Conservation (phyloP, 2,113 vertebrate species). For the Gasterosteus nipponicus region DNA sequence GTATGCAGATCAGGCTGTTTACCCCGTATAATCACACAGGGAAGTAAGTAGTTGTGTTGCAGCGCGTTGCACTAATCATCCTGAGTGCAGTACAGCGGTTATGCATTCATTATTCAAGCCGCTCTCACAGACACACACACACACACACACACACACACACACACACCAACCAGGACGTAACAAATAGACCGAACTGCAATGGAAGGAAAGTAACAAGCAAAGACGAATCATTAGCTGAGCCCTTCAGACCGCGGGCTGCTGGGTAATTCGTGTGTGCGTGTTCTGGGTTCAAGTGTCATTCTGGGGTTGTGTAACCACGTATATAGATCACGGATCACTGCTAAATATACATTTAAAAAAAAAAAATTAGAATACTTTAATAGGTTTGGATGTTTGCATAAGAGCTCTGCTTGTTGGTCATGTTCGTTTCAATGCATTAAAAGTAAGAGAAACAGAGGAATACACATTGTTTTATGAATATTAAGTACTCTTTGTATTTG, state of each 20-base stretch:
- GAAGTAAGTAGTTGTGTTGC: constrained; percentile 55
- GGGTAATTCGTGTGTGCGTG: background rate
- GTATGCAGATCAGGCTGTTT: constrained; percentile 63
- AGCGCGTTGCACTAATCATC: constrained; percentile 59
- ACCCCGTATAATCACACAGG: constrained; percentile 47
- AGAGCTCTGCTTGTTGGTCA: background rate
- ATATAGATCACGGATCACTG: background rate
- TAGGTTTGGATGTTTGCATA: background rate
- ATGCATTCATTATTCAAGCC: constrained; percentile 58
- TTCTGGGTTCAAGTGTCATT: background rate
- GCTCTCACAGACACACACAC: constrained; percentile 14
- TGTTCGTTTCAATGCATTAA: background rate
- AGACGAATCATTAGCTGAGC: constrained; percentile 23
- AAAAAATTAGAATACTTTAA: background rate
- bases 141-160: constrained; percentile 25
- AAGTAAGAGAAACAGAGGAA: background rate
- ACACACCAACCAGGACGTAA: constrained; percentile 36
- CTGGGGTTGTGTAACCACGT: background rate
- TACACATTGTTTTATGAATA: background rate
- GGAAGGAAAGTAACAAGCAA: constrained; percentile 15
- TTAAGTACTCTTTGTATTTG: background rate
- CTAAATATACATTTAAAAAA: background rate
- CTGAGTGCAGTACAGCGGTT: constrained; percentile 52
- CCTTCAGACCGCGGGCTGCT: constrained; percentile 9
- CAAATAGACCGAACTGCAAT: constrained; percentile 38